Evolutionary conservation across 1,140 invertebrate genomes (phyloP), one percentile per base, ranked within the genome.

Genomic region (Calosoma granatense): DNA sequence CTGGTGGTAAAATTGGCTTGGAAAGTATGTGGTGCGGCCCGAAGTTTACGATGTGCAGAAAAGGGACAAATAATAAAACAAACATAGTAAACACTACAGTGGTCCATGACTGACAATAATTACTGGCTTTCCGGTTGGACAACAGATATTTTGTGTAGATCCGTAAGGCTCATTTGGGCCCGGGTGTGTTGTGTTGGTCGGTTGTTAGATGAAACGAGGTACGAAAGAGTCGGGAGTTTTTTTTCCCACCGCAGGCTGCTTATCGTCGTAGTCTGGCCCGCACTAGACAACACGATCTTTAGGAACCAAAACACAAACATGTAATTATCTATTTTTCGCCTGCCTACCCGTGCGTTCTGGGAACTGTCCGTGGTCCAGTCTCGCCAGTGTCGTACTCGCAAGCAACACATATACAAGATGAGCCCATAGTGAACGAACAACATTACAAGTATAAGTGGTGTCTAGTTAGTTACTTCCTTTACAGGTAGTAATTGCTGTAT

Each of bases 251-350:
- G 26, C 26, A 36, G 26, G 41, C 41, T 47, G 41, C 9, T 47
- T 47, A 47, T 47, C 41, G 41, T 47, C 15, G 17, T 47, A 17
- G 9, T 47, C 15, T 4, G 4, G 3, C 6, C 41, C 15, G 17
- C 6, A 11, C 41, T 47, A 17, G 41, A 47, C 9, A 47, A 47
- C 17, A 4, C 41, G 9, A 47, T 17, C 41, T 47, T 47, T 47
- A 47, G 6, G 17, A 47, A 47, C 41, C 17, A 47, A 47, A 47
- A 47, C 17, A 47, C 17, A 47, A 47, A 47, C 41, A 47, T 47
- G 41, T 47, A 47, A 47, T 47, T 47, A 47, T 47, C 41, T 47
- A 47, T 47, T 47, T 47, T 47, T 47, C 41, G 41, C 41, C 41
- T 47, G 41, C 41, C 41, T 47, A 47, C 41, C 41, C 41, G 41